Evolutionary conservation across 2,113 vertebrate species (phyloP).

Genomic region (Ploceus nigricollis): DNA sequence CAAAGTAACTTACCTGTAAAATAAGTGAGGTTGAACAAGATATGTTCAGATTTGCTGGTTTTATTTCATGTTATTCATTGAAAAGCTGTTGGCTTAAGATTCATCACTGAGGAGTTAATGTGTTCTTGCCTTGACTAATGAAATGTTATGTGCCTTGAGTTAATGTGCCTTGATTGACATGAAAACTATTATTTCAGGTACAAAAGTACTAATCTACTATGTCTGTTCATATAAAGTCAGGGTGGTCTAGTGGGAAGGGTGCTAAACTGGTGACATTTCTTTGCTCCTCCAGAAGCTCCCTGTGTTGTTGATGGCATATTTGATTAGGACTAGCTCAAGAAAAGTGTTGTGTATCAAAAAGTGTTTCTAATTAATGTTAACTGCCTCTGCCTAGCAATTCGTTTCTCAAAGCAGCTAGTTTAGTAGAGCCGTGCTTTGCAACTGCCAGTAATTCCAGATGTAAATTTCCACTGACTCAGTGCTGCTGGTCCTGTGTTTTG

Average conservation of each 20-base stretch:
- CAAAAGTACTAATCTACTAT: neutral
- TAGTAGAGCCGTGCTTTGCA: neutral
- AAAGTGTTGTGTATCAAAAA: neutral
- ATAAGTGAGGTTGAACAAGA: neutral
- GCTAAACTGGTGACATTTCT: neutral
- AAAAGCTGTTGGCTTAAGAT: neutral
- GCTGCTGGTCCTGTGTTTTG: neutral
- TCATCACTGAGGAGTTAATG: neutral
- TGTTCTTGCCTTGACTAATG: neutral
- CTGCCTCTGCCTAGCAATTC: neutral
- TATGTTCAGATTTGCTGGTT: neutral
- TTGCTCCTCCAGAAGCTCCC: neutral
- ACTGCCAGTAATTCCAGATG: neutral
- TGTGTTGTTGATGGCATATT: neutral
- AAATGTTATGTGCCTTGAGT: neutral
- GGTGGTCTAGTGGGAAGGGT: rapidly evolving
- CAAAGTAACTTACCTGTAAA: neutral
- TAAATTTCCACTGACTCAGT: neutral
- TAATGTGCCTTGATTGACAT: neutral
- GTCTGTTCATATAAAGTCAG: neutral
- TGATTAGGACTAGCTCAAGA: neutral
- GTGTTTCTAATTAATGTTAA: neutral
- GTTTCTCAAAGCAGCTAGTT: neutral
- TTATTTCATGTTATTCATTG: neutral
- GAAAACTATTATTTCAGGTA: neutral